These are phyloP conservation scores for Lysandra bellargus DNA, from an alignment of 2,888 invertebrate genomes.

Conservation along the genomic window DNA sequence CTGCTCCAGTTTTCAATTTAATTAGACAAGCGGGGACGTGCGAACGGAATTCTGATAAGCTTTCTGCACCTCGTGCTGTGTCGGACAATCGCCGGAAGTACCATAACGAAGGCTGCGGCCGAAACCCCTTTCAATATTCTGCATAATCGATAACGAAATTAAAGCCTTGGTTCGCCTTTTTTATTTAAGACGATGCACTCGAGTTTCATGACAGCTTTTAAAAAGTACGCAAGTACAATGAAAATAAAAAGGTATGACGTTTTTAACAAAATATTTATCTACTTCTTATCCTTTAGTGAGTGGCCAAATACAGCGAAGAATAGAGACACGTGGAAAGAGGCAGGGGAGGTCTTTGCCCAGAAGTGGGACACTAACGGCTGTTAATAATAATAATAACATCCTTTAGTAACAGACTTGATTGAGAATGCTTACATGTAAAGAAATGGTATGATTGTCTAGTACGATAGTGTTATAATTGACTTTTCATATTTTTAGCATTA, in stretches of 20 bases:
- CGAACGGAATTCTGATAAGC: constrained; percentile 26
- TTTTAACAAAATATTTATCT: too few species aligned
- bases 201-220: not conserved
- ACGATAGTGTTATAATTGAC: too few species aligned
- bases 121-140: constrained; percentile 27
- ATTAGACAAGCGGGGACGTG: constrained; percentile 14
- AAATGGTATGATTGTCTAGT: too few species aligned
- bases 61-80: constrained; percentile 30
- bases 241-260: not conserved
- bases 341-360: too few species aligned
- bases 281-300: too few species aligned
- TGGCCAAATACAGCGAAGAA: too few species aligned
- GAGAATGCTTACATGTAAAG: too few species aligned
- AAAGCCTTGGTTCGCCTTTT: not conserved
- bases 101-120: constrained; percentile 40
- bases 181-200: not conserved
- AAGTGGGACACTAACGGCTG: too few species aligned
- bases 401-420: too few species aligned
- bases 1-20: constrained; percentile 25
- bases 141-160: constrained; percentile 7
- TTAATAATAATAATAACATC: too few species aligned
- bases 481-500: too few species aligned
- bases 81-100: constrained; percentile 44
- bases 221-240: not conserved
- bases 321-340: too few species aligned